Evolutionary conservation across 2,113 vertebrate species (phyloP), one percentile per base, ranked within the genome.

Genomic region (Urocynchramus pylzowi): DNA sequence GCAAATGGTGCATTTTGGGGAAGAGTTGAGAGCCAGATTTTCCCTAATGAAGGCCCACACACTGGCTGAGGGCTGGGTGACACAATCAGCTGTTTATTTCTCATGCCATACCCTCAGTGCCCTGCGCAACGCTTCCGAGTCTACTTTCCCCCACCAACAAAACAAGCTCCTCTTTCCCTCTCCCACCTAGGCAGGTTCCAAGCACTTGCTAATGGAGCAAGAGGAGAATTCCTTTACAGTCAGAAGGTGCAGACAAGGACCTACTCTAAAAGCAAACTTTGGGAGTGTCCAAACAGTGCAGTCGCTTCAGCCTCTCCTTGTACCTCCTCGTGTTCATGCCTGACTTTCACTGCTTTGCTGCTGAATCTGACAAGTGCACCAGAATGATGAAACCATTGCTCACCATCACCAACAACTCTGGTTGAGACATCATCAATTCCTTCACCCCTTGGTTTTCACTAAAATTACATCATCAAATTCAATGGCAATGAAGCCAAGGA

Each of bases 321-420:
- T 28, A 42, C 53, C 41, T 69, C 31, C 1, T 4, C 9, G 9
- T 35, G 42, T 9, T 65, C 60, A 20, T 2, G 4, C 15, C 24
- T 6, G 33, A 45, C 33, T 81, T 52, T 15, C 45, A 57, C 23
- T 0, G 0, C 19, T 41, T 11, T 23, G 73, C 69, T 67, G n/a
- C 59, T 53, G 31, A 45, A 47, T 10, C 24, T 16, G 8, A 33
- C 27, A 74, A 44, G n/a, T 2, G 52, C 52, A 76, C 54, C 42
- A n/a, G 39, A 27, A 57, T 0, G 0, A 52, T 2, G 1, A 73
- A 57, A 73, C 33, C 49, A 13, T 0, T 9, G 59, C 57, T 73
- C 53, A 17, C n/a, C 16, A 45, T 7, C 16, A 5, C 50, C 81
- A n/a, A 7, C 15, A 53, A 50, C 20, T 24, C 33, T 31, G 42